These are phyloP conservation scores for Labia minor DNA, from an alignment of 2,888 invertebrate genomes.

Conservation along the genomic window DNA sequence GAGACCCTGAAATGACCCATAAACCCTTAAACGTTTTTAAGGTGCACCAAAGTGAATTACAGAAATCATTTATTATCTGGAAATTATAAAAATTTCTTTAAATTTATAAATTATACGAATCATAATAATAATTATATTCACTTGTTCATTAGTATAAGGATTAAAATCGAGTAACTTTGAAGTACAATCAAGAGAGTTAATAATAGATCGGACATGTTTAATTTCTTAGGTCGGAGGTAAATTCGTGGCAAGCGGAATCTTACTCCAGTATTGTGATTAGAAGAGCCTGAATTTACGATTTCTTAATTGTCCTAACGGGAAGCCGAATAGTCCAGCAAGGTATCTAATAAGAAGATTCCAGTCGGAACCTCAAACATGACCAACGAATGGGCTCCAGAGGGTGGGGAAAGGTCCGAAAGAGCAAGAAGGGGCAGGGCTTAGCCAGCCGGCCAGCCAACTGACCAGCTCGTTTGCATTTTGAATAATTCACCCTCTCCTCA, in stretches of 20 bases:
- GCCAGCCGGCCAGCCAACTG: background rate
- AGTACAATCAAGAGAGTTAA: too few species aligned
- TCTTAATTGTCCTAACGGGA: background rate
- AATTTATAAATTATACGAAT: too few species aligned
- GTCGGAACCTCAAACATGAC: background rate
- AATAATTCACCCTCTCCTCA: constrained; percentile 3
- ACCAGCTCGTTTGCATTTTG: constrained; percentile 13
- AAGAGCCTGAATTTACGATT: background rate
- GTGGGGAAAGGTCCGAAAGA: too few species aligned
- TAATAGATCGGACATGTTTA: too few species aligned
- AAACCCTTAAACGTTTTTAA: background rate
- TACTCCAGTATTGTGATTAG: background rate
- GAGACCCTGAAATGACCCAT: background rate
- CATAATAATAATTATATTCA: too few species aligned
- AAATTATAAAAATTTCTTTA: too few species aligned
- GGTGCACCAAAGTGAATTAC: background rate
- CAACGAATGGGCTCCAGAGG: background rate
- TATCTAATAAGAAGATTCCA: background rate
- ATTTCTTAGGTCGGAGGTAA: too few species aligned
- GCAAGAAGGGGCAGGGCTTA: background rate
- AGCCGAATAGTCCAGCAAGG: background rate
- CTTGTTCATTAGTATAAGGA: too few species aligned
- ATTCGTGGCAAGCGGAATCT: background rate
- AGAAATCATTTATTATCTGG: too few species aligned
- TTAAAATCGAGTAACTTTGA: constrained; percentile 1